Conservation (phyloP, 2,113 vertebrate genomes). For the Embiotoca jacksoni region DNA sequence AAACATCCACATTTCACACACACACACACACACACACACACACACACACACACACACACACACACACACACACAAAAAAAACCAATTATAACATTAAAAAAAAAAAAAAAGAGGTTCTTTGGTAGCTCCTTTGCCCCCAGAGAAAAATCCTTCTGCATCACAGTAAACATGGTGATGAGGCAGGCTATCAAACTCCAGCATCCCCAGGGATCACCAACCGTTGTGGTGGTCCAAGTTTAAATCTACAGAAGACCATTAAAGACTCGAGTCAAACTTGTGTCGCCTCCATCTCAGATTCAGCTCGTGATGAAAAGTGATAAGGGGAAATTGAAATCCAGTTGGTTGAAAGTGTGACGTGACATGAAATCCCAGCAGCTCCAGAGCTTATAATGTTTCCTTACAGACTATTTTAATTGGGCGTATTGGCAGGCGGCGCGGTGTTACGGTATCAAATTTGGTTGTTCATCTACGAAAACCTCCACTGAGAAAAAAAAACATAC, state of each 20-base stretch:
- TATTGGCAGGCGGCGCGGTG: not conserved
- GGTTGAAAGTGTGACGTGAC: not conserved
- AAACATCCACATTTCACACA: not conserved
- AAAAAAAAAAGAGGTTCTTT: constrained; percentile 1
- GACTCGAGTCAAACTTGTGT: not conserved
- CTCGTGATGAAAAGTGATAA: not conserved
- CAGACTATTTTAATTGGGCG: not conserved
- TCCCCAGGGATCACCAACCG: constrained; percentile 16
- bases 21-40: too few species aligned
- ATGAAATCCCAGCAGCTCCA: not conserved
- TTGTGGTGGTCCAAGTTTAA: not conserved
- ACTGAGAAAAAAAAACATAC: not conserved
- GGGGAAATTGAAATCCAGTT: not conserved
- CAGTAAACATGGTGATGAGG: not conserved
- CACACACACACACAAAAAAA: too few species aligned
- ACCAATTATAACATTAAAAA: too few species aligned
- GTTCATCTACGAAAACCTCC: not conserved
- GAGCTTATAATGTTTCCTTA: not conserved
- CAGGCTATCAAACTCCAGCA: not conserved
- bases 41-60: too few species aligned
- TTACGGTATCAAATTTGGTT: not conserved
- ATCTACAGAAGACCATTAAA: not conserved
- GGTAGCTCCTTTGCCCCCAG: not conserved
- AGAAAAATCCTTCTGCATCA: not conserved
- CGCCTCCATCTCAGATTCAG: not conserved